Percentiles rank a stretch among this genome's conserved stretches.
phyloP scores from a whole-genome alignment of 2,888 invertebrate genomes.

The Polymixis lichenea region DNA sequence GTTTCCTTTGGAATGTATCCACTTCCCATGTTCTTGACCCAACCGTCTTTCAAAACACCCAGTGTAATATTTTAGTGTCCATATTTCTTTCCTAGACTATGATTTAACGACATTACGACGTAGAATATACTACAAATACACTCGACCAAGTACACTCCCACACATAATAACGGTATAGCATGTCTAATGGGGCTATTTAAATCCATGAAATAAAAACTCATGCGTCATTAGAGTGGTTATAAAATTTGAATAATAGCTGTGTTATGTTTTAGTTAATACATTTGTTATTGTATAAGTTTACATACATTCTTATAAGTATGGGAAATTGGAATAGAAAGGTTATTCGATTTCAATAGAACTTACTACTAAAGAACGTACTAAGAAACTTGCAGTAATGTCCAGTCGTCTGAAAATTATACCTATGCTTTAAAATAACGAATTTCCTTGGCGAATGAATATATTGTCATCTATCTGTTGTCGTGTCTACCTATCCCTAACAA shows the following conservation, averaged over 20 bases:
- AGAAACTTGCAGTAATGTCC: background rate
- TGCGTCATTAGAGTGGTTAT: slow-evolving; percentile 39
- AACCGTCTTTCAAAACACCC: background rate
- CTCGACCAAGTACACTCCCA: slow-evolving; percentile 9
- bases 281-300: slow-evolving; percentile 35
- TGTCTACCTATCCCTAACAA: no score
- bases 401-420: background rate
- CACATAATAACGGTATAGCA: slow-evolving; percentile 41
- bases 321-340: background rate
- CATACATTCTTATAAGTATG: slow-evolving; percentile 20
- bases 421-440: background rate
- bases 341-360: background rate
- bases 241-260: slow-evolving; percentile 59
- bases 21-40: background rate
- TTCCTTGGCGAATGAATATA: background rate
- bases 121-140: background rate
- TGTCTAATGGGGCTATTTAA: slow-evolving; percentile 32
- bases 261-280: slow-evolving; percentile 18
- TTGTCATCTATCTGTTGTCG: no score
- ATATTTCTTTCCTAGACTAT: background rate
- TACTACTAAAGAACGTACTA: no score
- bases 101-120: background rate
- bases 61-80: background rate
- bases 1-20: no score
- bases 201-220: slow-evolving; percentile 17